phyloP scores from a whole-genome alignment of 2,888 invertebrate genomes.

The Drosophila diplacantha region DNA sequence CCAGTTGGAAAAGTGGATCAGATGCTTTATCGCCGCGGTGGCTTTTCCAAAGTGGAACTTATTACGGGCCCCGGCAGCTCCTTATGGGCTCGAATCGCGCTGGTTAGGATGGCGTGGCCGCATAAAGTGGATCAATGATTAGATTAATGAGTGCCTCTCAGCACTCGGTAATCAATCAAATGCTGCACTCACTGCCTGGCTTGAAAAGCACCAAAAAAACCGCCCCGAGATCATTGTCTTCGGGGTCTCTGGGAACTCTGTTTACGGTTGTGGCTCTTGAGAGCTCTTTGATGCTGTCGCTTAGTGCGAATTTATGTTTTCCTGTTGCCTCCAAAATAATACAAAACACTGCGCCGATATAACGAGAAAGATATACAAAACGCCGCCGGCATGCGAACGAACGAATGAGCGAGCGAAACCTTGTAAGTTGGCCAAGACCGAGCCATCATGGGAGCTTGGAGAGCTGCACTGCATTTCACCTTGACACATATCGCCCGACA shows the following conservation, averaged over 20 bases:
- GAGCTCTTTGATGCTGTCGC: conserved; percentile 55
- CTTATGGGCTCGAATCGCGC: conserved; percentile 22
- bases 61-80: conserved; percentile 19
- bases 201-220: conserved; percentile 1
- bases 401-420: conserved; percentile 18
- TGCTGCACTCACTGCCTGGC: conserved; percentile 9
- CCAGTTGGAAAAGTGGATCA: conserved; percentile 59
- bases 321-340: conserved; percentile 56
- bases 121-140: conserved; percentile 70
- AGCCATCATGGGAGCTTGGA: conserved; percentile 32
- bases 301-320: conserved; percentile 65
- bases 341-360: conserved; percentile 24
- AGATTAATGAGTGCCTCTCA: conserved; percentile 71
- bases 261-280: conserved; percentile 28
- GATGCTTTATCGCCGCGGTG: conserved; percentile 55
- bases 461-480: conserved; percentile 53
- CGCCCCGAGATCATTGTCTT: conserved; percentile 30
- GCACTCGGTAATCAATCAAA: conserved; percentile 46
- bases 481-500: conserved; percentile 66
- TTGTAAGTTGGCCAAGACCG: conserved; percentile 33
- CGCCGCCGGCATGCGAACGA: conserved; percentile 38
- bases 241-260: conserved; percentile 32
- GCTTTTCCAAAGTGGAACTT: conserved; percentile 22
- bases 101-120: conserved; percentile 41
- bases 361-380: conserved; percentile 36